These are phyloP conservation scores for Anhinga rufa DNA, from an alignment of 2,113 vertebrate genomes.

Conservation along the genomic window DNA sequence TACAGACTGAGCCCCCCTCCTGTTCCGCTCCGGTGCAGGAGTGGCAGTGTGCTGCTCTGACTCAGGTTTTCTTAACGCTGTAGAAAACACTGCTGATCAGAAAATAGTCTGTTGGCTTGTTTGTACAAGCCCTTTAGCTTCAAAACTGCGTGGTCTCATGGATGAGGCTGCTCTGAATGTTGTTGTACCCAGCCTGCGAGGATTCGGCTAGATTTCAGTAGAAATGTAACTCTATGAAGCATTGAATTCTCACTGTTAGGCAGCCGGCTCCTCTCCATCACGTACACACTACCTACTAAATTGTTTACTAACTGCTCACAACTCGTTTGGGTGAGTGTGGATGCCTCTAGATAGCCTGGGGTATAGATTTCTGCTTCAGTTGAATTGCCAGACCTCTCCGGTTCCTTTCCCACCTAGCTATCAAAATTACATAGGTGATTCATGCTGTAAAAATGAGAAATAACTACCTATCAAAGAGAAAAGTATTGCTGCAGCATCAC, in stretches of 20 bases:
- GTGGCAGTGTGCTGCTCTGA: neutral
- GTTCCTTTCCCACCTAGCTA: neutral
- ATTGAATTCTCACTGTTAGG: neutral
- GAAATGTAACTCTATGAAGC: neutral
- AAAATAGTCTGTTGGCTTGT: neutral
- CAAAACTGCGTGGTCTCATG: neutral
- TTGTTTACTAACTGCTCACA: slow-evolving; percentile 37
- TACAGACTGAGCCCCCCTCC: neutral
- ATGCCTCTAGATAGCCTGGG: neutral
- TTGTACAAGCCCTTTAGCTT: neutral
- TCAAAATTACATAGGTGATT: slow-evolving; percentile 4
- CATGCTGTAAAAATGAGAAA: neutral
- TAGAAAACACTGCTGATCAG: neutral
- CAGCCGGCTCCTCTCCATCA: neutral
- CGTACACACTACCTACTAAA: neutral
- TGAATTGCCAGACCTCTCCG: neutral
- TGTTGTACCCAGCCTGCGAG: neutral
- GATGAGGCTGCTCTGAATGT: neutral
- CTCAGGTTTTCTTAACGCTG: neutral
- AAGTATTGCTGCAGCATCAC: slow-evolving; percentile 54
- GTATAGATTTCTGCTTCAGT: neutral
- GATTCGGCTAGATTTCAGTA: neutral
- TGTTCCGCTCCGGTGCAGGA: neutral
- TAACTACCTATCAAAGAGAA: neutral
- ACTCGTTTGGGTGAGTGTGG: neutral